These are phyloP conservation scores for Nylanderia fulva DNA, from an alignment of 1,140 invertebrate genomes.

Conservation along the genomic window DNA sequence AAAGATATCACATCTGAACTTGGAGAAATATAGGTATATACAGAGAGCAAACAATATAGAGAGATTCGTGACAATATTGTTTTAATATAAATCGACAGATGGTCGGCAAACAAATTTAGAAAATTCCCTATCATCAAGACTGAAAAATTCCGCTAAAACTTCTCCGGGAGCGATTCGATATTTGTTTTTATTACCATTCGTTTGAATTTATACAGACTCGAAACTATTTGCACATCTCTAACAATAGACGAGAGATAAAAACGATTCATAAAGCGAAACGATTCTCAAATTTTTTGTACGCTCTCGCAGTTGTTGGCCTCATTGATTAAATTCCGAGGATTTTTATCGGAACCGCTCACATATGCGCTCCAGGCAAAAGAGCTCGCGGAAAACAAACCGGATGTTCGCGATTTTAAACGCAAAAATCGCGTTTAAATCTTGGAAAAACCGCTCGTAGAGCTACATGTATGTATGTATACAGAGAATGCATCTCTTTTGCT, in stretches of 20 bases:
- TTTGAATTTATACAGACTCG: neutral
- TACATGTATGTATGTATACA: neutral
- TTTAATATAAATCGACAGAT: neutral
- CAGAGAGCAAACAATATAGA: neutral
- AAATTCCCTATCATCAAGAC: too few species aligned
- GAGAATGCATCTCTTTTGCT: neutral
- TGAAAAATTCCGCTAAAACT: neutral
- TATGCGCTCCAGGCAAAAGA: slow-evolving; percentile 28
- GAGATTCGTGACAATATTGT: neutral
- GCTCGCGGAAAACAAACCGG: slow-evolving; percentile 36
- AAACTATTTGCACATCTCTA: slow-evolving; percentile 18
- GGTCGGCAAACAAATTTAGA: neutral
- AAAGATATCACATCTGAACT: neutral
- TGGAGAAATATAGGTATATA: neutral
- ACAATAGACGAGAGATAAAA: slow-evolving; percentile 10
- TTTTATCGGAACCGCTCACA: slow-evolving; percentile 39
- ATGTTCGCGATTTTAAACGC: slow-evolving; percentile 20
- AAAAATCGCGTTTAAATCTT: slow-evolving; percentile 43
- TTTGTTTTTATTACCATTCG: slow-evolving; percentile 1
- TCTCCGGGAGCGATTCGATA: neutral
- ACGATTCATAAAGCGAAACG: neutral
- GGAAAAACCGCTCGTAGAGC: neutral
- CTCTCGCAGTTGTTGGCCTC: neutral
- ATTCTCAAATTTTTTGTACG: slow-evolving; percentile 48
- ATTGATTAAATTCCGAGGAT: slow-evolving; percentile 58